These are phyloP conservation scores for Aphaenogaster floridana DNA, from an alignment of 1,140 invertebrate genomes.

Conservation along the genomic window DNA sequence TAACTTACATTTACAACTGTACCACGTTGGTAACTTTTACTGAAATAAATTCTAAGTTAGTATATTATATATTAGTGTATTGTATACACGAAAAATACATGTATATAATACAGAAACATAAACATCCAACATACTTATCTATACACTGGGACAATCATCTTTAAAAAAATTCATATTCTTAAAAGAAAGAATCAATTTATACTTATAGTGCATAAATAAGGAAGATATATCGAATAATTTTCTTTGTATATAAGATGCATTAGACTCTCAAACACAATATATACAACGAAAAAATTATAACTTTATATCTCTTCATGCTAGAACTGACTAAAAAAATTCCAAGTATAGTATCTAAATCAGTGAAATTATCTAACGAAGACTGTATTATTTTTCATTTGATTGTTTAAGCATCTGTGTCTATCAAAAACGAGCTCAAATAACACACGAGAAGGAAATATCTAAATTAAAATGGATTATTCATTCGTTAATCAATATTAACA, in stretches of 20 bases:
- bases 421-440: background rate
- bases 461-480: constrained; percentile 7
- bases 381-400: constrained; percentile 14
- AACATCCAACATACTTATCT: constrained; percentile 33
- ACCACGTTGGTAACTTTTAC: constrained; percentile 58
- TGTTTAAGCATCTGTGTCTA: background rate
- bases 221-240: constrained; percentile 25
- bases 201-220: constrained; percentile 39
- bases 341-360: constrained; percentile 8
- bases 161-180: constrained; percentile 8
- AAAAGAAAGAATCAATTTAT: constrained; percentile 9
- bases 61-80: too few species aligned
- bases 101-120: constrained; percentile 36
- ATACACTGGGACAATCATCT: background rate
- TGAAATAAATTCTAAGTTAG: constrained; percentile 50
- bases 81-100: constrained; percentile 9
- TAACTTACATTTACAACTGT: constrained; percentile 25
- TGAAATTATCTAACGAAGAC: constrained; percentile 1
- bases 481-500: background rate
- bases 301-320: background rate
- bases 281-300: constrained; percentile 39
- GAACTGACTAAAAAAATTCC: background rate
- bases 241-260: background rate
- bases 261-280: constrained; percentile 37
- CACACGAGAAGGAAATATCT: background rate